phyloP scores from a whole-genome alignment of 2,888 invertebrate genomes.

The Cylindroiulus punctatus region DNA sequence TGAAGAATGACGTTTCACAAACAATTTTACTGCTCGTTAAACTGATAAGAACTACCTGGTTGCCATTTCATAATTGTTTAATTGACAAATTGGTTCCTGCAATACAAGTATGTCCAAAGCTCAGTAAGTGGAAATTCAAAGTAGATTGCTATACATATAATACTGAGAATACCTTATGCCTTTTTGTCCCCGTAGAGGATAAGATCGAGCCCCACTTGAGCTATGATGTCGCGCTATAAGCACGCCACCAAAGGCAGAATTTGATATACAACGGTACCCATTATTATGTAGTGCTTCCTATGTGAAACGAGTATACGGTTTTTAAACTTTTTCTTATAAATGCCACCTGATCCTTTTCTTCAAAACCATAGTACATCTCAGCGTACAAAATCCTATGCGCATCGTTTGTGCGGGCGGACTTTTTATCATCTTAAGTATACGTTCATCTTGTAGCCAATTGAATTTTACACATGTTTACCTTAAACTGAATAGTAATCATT shows the following conservation, averaged over 20 bases:
- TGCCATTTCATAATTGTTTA: constrained; percentile 1
- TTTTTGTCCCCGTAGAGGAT: neutral
- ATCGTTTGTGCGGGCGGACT: neutral
- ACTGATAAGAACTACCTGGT: neutral
- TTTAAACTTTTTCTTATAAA: constrained; percentile 49
- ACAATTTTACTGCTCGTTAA: neutral
- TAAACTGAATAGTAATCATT: neutral
- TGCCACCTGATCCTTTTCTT: constrained; percentile 48
- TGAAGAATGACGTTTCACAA: neutral
- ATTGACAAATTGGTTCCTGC: constrained; percentile 20
- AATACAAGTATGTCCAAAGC: constrained; percentile 32
- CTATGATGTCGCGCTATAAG: constrained; percentile 30
- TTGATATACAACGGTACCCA: constrained; percentile 49
- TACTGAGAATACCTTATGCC: constrained; percentile 48
- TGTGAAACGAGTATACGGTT: constrained; percentile 55
- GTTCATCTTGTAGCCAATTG: constrained; percentile 48
- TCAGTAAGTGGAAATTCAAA: neutral
- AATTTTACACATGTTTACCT: constrained; percentile 40
- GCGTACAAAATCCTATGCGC: constrained; percentile 23
- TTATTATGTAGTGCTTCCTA: constrained; percentile 55
- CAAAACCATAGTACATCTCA: constrained; percentile 31
- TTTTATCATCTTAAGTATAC: constrained; percentile 48
- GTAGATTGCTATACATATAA: neutral
- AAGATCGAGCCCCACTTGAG: constrained; percentile 14
- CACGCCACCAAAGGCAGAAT: neutral